Base-by-base conservation (phyloP, 2,113 vertebrate genomes). In the Bujurquina vittata region DNA sequence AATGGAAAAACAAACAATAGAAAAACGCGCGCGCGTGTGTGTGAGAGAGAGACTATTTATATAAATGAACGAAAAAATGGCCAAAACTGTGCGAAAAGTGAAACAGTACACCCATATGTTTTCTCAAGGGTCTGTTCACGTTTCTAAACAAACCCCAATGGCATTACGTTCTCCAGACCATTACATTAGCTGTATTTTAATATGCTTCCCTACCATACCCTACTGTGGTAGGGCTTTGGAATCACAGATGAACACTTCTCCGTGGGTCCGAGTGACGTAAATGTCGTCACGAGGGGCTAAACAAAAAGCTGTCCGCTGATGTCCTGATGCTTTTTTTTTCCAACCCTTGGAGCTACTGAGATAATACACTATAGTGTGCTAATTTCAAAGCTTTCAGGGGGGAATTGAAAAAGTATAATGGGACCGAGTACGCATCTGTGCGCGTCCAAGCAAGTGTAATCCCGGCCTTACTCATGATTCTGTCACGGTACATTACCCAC, bases 1-100 rank as follows among this genome's bases (percentile, higher is more conserved):
- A 81, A 84, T 88, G 54, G 57, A 86, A 60, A 65, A 37, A 67
- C 23, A 43, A 3, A 20, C 7, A 56, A 37, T 23, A 55, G 23
- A n/a, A 57, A 59, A 5, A 26, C 4, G 65, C 3, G 23, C 12
- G 43, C 2, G 63, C 5, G 22, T 9, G n/a, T 26, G 37, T 5
- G n/a, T 5, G n/a, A 3, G 3, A 54, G 52, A 9, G 18, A 9
- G 18, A 52, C 31, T 52, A n/a, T 52, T 72, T n/a, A 12, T 54
- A 9, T 54, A 54, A 54, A 20, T 52, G 6, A 7, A 52, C 2
- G 23, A 72, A 26, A 69, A 72, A 69, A 20, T 52, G 23, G 14
- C 10, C 26, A 31, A 72, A 54, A 31, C 17, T 72, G 40, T 72
- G 26, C 33, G 26, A 7, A 69, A 72, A n/a, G 26, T 33, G 52